A percentile compares a stretch with the other conserved stretches of the same genome.
phyloP scores from a whole-genome alignment of 1,140 invertebrate species.

The Metopolophium dirhodum region DNA sequence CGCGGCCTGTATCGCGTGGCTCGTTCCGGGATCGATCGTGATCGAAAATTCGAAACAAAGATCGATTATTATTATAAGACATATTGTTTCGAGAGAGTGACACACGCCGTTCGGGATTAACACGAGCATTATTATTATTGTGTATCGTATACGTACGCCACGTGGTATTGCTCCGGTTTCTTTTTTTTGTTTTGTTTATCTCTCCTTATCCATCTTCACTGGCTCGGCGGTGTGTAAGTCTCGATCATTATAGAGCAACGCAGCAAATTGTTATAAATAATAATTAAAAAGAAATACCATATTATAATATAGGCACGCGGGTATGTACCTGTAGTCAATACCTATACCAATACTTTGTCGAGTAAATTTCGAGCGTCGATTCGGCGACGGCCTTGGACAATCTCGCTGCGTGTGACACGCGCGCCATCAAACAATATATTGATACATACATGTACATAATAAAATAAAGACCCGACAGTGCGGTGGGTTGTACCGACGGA shows the following conservation, averaged over 20 bases:
- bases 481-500: background rate
- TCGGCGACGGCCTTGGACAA: conserved; percentile 22
- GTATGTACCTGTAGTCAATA: background rate
- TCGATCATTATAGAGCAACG: background rate
- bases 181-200: conserved; percentile 12
- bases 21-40: conserved; percentile 55
- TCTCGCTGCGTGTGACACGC: conserved; percentile 28
- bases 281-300: conserved; percentile 13
- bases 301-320: background rate
- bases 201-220: background rate
- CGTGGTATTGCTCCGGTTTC: conserved; percentile 23
- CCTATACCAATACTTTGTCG: background rate
- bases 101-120: conserved; percentile 24
- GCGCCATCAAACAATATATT: background rate
- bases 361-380: conserved; percentile 1
- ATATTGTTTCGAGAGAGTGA: conserved; percentile 40
- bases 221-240: background rate
- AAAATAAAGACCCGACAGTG: background rate
- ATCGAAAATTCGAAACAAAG: conserved; percentile 56
- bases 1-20: background rate
- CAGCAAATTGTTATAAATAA: background rate
- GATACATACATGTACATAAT: background rate
- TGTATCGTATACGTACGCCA: background rate
- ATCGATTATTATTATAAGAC: conserved; percentile 51
- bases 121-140: conserved; percentile 1